phyloP scores from a whole-genome alignment of 1,140 invertebrate genomes.

The Aphaenogaster rudis region DNA sequence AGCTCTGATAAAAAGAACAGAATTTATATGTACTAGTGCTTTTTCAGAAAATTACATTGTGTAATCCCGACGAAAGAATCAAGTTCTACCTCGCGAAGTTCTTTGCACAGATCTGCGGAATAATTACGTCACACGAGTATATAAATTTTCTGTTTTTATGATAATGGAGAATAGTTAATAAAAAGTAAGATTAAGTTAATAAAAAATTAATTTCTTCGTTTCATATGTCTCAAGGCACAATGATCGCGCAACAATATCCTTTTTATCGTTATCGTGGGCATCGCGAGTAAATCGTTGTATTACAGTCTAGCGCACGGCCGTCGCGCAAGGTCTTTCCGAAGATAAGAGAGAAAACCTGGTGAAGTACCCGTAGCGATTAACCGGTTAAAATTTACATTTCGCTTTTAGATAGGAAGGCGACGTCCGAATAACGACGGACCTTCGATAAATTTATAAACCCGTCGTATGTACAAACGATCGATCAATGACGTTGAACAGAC shows the following conservation, averaged over 20 bases:
- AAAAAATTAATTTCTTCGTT: conserved; percentile 32
- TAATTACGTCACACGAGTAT: neutral
- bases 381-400: conserved; percentile 50
- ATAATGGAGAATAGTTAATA: neutral
- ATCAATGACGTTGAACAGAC: conserved; percentile 36
- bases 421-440: neutral
- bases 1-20: neutral
- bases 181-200: neutral
- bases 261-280: conserved; percentile 24
- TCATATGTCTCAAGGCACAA: neutral
- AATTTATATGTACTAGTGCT: neutral
- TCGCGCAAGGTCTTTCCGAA: conserved; percentile 67
- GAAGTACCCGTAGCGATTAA: conserved; percentile 64
- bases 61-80: neutral
- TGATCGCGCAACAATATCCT: neutral
- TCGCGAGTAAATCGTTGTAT: neutral
- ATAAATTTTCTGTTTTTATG: conserved; percentile 20
- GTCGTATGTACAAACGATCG: conserved; percentile 12
- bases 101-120: neutral
- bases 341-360: conserved; percentile 67
- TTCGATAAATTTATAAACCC: conserved; percentile 25
- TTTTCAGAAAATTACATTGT: neutral
- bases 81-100: neutral
- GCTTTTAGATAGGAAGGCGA: conserved; percentile 43
- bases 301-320: conserved; percentile 24